Percentiles rank a stretch among this genome's conserved stretches.
Conservation (phyloP, 2,113 vertebrate species). For the Strigops habroptila region DNA sequence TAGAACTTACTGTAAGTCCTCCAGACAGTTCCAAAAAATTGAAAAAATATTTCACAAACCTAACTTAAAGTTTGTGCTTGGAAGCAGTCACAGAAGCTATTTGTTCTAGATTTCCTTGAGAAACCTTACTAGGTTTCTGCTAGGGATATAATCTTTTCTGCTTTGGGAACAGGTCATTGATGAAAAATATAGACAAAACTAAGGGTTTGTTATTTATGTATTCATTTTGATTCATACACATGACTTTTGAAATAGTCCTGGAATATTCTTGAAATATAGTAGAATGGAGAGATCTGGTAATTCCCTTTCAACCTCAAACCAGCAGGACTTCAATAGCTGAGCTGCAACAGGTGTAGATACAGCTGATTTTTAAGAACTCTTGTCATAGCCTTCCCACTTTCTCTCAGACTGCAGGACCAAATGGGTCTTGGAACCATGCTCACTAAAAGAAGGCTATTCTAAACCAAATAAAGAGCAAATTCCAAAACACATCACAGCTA, state of each 20-base stretch:
- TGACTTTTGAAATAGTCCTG: not conserved
- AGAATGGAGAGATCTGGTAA: not conserved
- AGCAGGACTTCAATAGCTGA: not conserved
- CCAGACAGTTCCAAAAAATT: not conserved
- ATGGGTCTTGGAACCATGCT: not conserved
- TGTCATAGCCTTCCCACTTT: not conserved
- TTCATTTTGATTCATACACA: slow-evolving; percentile 4
- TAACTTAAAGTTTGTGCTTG: not conserved
- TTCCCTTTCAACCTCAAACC: not conserved
- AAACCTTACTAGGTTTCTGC: not conserved
- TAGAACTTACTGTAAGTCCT: not conserved
- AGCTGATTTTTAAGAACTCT: not conserved
- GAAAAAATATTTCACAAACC: not conserved
- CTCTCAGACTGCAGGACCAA: slow-evolving; percentile 26
- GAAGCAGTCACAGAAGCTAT: not conserved
- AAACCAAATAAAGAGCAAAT: slow-evolving; percentile 37
- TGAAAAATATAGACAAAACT: not conserved
- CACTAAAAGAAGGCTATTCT: not conserved
- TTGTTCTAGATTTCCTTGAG: not conserved
- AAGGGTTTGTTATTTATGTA: not conserved
- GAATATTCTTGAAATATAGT: not conserved
- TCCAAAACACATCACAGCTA: slow-evolving; percentile 42
- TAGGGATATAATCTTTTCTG: not conserved
- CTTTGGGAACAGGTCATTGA: not conserved
- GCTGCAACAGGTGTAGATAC: slow-evolving; percentile 21